Conservation (phyloP, 2,797 vertebrate species). For the Macropodus opercularis region DNA sequence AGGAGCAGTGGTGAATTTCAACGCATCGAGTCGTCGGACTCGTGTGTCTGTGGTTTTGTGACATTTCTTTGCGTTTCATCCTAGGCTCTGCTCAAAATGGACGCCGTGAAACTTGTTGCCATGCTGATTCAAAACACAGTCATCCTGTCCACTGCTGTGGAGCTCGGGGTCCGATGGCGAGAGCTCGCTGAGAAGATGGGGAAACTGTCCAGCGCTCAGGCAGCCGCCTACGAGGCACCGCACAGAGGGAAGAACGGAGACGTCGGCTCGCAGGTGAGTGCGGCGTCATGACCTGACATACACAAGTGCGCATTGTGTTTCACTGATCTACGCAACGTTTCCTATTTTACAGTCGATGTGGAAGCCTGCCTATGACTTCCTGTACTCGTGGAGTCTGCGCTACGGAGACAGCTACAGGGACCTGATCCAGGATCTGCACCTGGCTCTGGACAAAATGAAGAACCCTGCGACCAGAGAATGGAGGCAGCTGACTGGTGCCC, state of each 20-base stretch:
- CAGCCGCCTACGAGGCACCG: conserved; percentile 89
- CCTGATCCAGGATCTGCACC: conserved; percentile 93
- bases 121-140: conserved; percentile 90
- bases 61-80: conserved; percentile 25
- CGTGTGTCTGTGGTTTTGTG: no score
- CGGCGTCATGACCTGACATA: not conserved
- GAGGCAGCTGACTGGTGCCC: conserved; percentile 91
- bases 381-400: conserved; percentile 90
- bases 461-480: conserved; percentile 92
- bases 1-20: not conserved
- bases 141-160: conserved; percentile 93
- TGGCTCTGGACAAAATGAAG: conserved; percentile 95
- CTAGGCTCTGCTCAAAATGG: conserved; percentile 93
- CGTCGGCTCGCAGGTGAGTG: conserved; percentile 86
- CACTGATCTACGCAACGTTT: not conserved
- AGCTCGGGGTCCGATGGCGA: conserved; percentile 90
- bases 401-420: conserved; percentile 91
- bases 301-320: not conserved
- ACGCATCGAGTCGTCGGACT: no score
- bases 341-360: conserved; percentile 89
- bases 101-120: conserved; percentile 87
- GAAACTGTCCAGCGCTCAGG: conserved; percentile 89
- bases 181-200: conserved; percentile 91
- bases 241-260: conserved; percentile 86
- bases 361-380: conserved; percentile 98